Evolutionary conservation across 2,888 invertebrate genomes (phyloP), one percentile per base, ranked within the genome.

Genomic region (Lucinisca nassula): DNA sequence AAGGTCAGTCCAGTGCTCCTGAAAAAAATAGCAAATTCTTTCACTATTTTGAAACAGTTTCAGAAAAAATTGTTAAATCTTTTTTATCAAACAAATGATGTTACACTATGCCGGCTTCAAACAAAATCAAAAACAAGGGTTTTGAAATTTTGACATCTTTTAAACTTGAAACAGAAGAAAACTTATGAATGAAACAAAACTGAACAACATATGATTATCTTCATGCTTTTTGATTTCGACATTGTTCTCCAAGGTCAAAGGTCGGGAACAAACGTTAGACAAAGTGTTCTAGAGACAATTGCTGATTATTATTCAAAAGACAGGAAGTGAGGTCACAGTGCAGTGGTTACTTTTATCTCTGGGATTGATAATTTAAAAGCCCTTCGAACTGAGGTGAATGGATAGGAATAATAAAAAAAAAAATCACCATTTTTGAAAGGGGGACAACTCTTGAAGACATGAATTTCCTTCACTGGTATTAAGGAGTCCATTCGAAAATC

Each of bases 341-440:
- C 67, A 35, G 14, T 67, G 67, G 67, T 67, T 67, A 67, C 67
- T 67, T 67, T 67, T 67, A 67, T 67, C 67, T 67, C n/a, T 35
- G 4, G 1, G 30, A 35, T 35, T 55, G 55, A 14, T 14, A 55
- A 55, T 21, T 40, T 40, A n/a, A n/a, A n/a, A n/a, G n/a, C n/a
- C n/a, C n/a, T n/a, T n/a, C n/a, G n/a, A n/a, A n/a, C n/a, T n/a
- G n/a, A n/a, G n/a, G n/a, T n/a, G n/a, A n/a, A n/a, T n/a, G n/a
- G n/a, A n/a, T n/a, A n/a, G n/a, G n/a, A n/a, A n/a, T 58, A 58
- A 58, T 58, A 58, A 58, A 58, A 27, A n/a, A n/a, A n/a, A n/a
- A n/a, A n/a, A n/a, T n/a, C n/a, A n/a, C n/a, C n/a, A n/a, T n/a
- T n/a, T n/a, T n/a, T n/a, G n/a, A n/a, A n/a, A n/a, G n/a, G n/a